A percentile compares a stretch with the other conserved stretches of the same genome.
Conservation (phyloP, 2,797 vertebrate species). For the Acanthurus tractus region DNA sequence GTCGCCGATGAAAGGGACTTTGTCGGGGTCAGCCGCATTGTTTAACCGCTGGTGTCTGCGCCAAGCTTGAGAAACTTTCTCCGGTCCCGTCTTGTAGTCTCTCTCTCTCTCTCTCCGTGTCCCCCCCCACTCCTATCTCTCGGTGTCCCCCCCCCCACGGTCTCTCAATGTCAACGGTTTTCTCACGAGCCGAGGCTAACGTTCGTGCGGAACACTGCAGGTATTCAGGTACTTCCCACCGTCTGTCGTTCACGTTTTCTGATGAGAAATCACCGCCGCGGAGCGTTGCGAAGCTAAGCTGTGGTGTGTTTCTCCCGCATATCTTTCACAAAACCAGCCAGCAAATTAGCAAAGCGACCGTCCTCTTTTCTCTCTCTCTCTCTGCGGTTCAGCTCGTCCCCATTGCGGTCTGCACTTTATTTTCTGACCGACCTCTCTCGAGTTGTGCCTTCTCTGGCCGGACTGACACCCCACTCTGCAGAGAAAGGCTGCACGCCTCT, state of each 20-base stretch:
- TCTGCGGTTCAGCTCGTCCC: slow-evolving; percentile 55
- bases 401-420: slow-evolving; percentile 54
- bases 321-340: background rate
- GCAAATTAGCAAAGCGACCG: slow-evolving; percentile 6
- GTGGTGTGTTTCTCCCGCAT: slow-evolving; percentile 43
- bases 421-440: background rate
- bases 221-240: slow-evolving; percentile 69
- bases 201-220: slow-evolving; percentile 60
- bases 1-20: slow-evolving; percentile 69
- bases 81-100: slow-evolving; percentile 32
- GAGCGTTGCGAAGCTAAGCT: slow-evolving; percentile 35
- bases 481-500: slow-evolving; percentile 42
- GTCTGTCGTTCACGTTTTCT: slow-evolving; percentile 25
- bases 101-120: no score
- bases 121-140: background rate
- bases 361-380: slow-evolving; percentile 2
- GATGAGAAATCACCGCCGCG: slow-evolving; percentile 37
- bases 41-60: slow-evolving; percentile 64
- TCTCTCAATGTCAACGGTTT: slow-evolving; percentile 45
- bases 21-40: slow-evolving; percentile 81
- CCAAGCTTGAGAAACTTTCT: slow-evolving; percentile 72
- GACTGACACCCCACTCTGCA: slow-evolving; percentile 40
- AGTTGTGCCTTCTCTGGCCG: slow-evolving; percentile 13
- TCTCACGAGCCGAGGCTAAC: slow-evolving; percentile 39
- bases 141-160: background rate